A percentile compares a stretch with the other conserved stretches of the same genome.
These are phyloP conservation scores for Drosophila yooni DNA, from an alignment of 2,888 invertebrate genomes.

Conservation along the genomic window DNA sequence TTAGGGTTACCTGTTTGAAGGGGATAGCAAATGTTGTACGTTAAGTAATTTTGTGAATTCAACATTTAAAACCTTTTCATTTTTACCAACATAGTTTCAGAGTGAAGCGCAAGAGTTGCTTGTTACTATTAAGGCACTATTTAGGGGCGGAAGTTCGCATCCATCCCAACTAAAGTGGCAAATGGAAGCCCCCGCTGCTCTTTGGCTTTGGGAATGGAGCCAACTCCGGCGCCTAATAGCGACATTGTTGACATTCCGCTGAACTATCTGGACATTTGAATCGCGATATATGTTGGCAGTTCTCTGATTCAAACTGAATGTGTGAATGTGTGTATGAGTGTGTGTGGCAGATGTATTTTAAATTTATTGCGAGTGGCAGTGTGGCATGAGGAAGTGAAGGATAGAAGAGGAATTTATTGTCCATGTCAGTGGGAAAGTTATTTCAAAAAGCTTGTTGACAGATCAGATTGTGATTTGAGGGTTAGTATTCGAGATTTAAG, in stretches of 20 bases:
- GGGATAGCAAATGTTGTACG: neutral
- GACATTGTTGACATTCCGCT: slow-evolving; percentile 68
- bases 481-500: neutral
- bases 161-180: slow-evolving; percentile 29
- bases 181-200: slow-evolving; percentile 7
- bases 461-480: neutral
- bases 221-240: slow-evolving; percentile 56
- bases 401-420: slow-evolving; percentile 35
- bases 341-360: slow-evolving; percentile 28
- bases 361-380: slow-evolving; percentile 43
- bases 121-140: slow-evolving; percentile 12
- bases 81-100: slow-evolving; percentile 35
- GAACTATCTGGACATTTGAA: slow-evolving; percentile 68
- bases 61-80: slow-evolving; percentile 18
- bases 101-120: slow-evolving; percentile 16
- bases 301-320: slow-evolving; percentile 32
- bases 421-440: slow-evolving; percentile 10
- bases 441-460: slow-evolving; percentile 7
- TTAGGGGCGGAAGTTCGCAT: slow-evolving; percentile 50
- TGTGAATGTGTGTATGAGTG: slow-evolving; percentile 17
- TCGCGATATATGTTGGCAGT: slow-evolving; percentile 50
- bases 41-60: neutral
- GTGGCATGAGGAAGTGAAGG: slow-evolving; percentile 3
- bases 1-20: neutral
- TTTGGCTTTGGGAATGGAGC: slow-evolving; percentile 11